Base-by-base conservation (phyloP, 2,888 invertebrate genomes). In the Spilosoma lubricipeda region DNA sequence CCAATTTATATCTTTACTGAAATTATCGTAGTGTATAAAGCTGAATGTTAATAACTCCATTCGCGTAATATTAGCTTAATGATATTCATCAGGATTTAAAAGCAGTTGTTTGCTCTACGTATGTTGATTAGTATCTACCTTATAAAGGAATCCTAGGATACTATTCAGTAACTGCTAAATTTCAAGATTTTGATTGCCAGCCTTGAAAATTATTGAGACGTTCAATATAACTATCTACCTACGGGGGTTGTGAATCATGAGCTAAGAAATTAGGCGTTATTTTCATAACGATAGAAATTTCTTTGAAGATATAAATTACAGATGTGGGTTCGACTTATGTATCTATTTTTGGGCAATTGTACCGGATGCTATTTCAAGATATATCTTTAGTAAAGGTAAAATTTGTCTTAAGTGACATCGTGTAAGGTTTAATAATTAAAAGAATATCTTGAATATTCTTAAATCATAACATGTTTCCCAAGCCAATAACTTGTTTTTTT, bases 401-500 rank as follows among this genome's bases (percentile, higher is more conserved):
- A 70, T 73, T 67, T 75, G 69, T 74, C 48, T 30, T 56, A 70
- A 27, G 68, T 64, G 63, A 56, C 20, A 39, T 13, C 23, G 39
- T 70, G 68, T 42, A 70, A 67, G 1, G 23, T 67, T 48, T 4
- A 67, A 63, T 52, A 66, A 56, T 70, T 59, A 74, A 36, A 77
- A 75, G 67, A 74, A 74, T 77, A 59, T 69, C 67, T 74, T 76
- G 69, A 79, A 39, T 13, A 1, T 48, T 48, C 18, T 48, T 20
- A 1, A 20, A 48, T 48, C 70, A 67, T 82, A 80, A 78, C 11
- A 39, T 81, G 39, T 80, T 83, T 80, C 77, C 82, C 77, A 75
- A 80, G 71, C 72, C 71, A 77, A 73, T n/a, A n/a, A n/a, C n/a
- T n/a, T n/a, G n/a, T n/a, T n/a, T n/a, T 82, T 87, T 88, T 87